Evolutionary conservation across 1,140 invertebrate genomes (phyloP).

Genomic region (Panulirus ornatus): DNA sequence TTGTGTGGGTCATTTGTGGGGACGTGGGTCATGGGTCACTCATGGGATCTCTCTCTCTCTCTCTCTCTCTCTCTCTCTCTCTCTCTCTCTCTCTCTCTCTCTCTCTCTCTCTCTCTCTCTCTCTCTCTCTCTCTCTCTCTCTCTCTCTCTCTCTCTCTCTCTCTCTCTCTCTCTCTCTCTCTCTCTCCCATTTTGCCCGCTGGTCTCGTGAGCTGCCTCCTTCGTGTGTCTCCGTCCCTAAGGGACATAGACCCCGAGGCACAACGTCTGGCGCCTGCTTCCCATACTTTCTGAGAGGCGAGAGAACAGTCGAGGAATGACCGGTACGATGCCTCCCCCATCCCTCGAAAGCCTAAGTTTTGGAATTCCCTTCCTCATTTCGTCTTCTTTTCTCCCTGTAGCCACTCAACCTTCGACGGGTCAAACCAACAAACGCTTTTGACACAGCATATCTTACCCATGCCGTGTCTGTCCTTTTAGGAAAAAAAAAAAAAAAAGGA

Average conservation of each 20-base stretch:
- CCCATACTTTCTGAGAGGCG: neutral
- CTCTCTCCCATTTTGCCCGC: neutral
- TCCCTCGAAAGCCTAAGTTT: no score
- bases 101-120: constrained; percentile 26
- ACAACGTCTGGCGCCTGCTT: neutral
- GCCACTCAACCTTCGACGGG: no score
- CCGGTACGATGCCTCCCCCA: neutral
- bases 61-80: neutral
- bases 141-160: constrained; percentile 35
- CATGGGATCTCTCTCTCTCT: no score
- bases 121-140: constrained; percentile 33
- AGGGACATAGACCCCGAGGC: neutral
- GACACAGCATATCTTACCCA: no score
- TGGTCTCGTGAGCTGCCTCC: neutral
- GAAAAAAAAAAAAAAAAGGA: no score
- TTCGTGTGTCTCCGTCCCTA: no score
- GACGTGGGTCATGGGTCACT: no score
- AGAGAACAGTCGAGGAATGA: neutral
- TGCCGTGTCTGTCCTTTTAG: no score
- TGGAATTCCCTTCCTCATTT: neutral
- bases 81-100: constrained; percentile 16
- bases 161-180: constrained; percentile 28
- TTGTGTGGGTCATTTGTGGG: no score
- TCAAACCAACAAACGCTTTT: no score
- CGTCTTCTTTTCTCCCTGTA: no score